Percentiles rank a stretch among this genome's conserved stretches.
Evolutionary conservation across 2,888 invertebrate genomes (phyloP).

Genomic region (Dione vanillae): DNA sequence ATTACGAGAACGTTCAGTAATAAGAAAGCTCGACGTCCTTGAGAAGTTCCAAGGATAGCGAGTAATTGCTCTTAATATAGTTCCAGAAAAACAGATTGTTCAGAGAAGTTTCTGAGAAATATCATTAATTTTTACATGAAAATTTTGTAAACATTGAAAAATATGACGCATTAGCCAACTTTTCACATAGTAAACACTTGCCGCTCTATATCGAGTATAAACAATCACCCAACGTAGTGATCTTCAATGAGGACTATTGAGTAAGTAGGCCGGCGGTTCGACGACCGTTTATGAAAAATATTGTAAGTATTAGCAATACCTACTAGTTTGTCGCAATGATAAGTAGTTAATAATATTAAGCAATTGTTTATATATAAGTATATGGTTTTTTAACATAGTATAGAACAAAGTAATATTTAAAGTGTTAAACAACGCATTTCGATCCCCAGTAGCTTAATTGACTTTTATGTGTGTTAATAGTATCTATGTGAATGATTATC

Average conservation of each 20-base stretch:
- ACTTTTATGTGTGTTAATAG: too few species aligned
- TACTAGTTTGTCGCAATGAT: background rate
- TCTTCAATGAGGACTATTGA: background rate
- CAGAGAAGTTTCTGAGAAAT: background rate
- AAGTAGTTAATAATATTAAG: background rate
- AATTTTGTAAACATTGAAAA: slow-evolving; percentile 7
- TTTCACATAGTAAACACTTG: slow-evolving; percentile 24
- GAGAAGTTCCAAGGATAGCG: slow-evolving; percentile 13
- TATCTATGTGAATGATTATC: too few species aligned
- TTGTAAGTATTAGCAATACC: slow-evolving; percentile 8
- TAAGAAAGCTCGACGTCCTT: slow-evolving; percentile 4
- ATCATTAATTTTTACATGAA: background rate
- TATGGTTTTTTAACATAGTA: background rate
- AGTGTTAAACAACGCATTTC: background rate
- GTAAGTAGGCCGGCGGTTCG: slow-evolving; percentile 21
- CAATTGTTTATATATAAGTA: background rate
- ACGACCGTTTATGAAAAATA: slow-evolving; percentile 18
- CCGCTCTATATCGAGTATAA: background rate
- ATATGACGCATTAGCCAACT: slow-evolving; percentile 16
- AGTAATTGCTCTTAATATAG: background rate
- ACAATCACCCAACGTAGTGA: background rate
- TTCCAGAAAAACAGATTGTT: slow-evolving; percentile 1
- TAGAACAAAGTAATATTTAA: background rate
- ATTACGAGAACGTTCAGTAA: background rate
- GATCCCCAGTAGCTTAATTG: background rate